These are phyloP conservation scores for Acanthornis magna DNA, from an alignment of 2,797 vertebrate species.

Conservation along the genomic window DNA sequence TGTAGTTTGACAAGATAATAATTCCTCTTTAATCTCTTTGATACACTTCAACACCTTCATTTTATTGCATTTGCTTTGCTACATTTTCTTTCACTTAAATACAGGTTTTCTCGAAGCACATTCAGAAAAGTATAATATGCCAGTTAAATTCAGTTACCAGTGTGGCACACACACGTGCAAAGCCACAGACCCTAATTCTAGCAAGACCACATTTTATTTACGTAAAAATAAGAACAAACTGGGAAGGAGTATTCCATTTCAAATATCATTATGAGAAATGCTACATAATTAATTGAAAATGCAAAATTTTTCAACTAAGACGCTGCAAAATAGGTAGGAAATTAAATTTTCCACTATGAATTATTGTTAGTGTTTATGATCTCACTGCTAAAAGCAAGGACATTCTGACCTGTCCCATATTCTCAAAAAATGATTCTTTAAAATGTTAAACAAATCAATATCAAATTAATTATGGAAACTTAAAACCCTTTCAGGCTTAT, in stretches of 20 bases:
- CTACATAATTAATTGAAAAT: background rate
- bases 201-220: background rate
- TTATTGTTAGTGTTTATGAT: background rate
- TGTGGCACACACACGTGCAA: background rate
- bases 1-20: background rate
- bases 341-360: background rate
- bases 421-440: constrained; percentile 18
- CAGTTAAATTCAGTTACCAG: background rate
- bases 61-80: constrained; percentile 10
- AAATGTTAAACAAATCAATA: constrained; percentile 31
- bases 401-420: background rate
- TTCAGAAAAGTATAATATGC: background rate
- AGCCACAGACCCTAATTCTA: background rate
- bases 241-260: background rate
- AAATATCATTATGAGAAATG: background rate
- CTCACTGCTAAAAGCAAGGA: background rate
- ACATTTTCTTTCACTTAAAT: background rate
- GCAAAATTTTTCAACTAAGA: background rate
- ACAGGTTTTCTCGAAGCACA: background rate
- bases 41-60: background rate
- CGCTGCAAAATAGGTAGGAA: background rate
- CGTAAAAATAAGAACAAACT: background rate
- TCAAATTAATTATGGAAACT: constrained; percentile 9
- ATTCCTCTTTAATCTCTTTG: background rate
- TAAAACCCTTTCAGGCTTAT: background rate